Evolutionary conservation across 2,797 vertebrate species (phyloP).

Genomic region (Simalia tracyae): DNA sequence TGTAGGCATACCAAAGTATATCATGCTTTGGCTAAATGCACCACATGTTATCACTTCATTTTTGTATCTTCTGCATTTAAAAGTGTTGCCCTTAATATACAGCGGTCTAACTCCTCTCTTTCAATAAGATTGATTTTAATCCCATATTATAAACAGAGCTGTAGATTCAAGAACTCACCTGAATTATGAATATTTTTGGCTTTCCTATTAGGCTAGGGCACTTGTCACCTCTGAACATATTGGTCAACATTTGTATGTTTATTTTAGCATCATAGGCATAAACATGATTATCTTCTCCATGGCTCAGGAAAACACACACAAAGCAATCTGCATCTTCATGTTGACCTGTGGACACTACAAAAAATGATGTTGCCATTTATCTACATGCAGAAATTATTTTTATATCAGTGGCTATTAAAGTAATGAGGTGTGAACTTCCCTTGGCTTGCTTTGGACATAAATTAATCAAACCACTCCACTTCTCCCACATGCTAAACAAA

Average conservation of each 20-base stretch:
- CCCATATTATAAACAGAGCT: background rate
- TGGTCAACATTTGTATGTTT: conserved; percentile 78
- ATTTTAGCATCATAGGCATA: conserved; percentile 83
- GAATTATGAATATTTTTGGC: conserved; percentile 95
- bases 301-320: conserved; percentile 90
- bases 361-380: background rate
- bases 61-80: background rate
- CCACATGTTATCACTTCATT: background rate
- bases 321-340: conserved; percentile 89
- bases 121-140: background rate
- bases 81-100: background rate
- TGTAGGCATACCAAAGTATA: background rate
- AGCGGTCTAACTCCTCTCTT: background rate
- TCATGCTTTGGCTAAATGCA: background rate
- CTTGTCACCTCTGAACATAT: conserved; percentile 87
- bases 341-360: conserved; percentile 77
- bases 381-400: background rate
- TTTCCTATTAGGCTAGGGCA: conserved; percentile 90
- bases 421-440: background rate
- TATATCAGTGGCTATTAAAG: background rate
- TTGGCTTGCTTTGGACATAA: background rate
- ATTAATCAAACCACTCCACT: background rate
- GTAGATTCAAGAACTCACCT: conserved; percentile 75
- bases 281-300: conserved; percentile 85
- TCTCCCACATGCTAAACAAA: background rate